Base-by-base conservation (phyloP, 2,797 vertebrate species). In the Moxostoma hubbsi region DNA sequence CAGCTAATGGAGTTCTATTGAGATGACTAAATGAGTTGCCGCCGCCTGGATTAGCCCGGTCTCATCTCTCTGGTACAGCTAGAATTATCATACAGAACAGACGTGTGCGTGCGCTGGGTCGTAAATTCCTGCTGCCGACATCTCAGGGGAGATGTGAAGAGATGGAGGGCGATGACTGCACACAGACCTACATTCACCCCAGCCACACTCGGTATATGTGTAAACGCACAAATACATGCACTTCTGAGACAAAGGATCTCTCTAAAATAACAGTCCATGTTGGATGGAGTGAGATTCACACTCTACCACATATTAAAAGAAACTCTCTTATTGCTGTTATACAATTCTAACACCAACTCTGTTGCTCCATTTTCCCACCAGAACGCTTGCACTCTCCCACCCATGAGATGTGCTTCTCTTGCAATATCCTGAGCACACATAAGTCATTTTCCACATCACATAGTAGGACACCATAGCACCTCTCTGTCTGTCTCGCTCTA, bases 21-120 rank as follows among this genome's bases (percentile, higher is more conserved):
- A 92, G 90, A 92, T 90, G 89, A 92, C 92, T 92, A 93, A 93
- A 92, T 91, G 90, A 36, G 36, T 81, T 87, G 90, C 89, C 84
- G 86, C 89, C 82, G 88, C 89, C 81, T 80, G 89, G 91, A 93
- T 93, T 92, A 93, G 90, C 89, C 88, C 18, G 76, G 89, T 89
- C 91, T 92, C 91, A 88, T 93, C 90, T 91, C 83, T 73, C 82
- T 84, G 18, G 82, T 85, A 82, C 88, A 89, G 89, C 89, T 85
- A 81, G 88, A 89, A 93, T 93, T 92, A 93, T 92, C 91, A 93
- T 90, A 90, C 84, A 86, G 88, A 92, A 87, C 91, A 92, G 91
- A 93, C 86, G 82, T 84, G 90, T 91, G 90, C 88, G 87, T 93
- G 91, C 77, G 81, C 78, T 46, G 91, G 89, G 91, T 93, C 89